Base-by-base conservation (phyloP, 2,797 vertebrate species). In the Dicrostonyx torquatus region DNA sequence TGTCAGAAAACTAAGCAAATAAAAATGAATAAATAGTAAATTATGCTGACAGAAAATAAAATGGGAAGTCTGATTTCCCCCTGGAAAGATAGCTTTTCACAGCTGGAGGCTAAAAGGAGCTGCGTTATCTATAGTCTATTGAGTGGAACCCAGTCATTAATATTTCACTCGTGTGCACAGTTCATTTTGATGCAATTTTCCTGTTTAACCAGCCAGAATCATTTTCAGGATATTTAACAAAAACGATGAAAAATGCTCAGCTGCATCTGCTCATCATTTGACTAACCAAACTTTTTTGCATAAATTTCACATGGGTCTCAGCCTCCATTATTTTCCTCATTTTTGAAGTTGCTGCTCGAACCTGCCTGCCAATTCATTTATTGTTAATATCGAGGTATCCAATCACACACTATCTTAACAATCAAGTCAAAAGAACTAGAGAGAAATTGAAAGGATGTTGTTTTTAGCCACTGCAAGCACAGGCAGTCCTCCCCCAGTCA, bases 241-340 rank as follows among this genome's bases (percentile, higher is more conserved):
- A 97, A 97, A 95, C 91, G 95, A 97, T 96, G 96, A 92, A 96
- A 96, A 95, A 97, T 90, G 91, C 89, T 94, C 87, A 96, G 89
- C 94, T 96, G 88, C 97, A 97, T 97, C 97, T 97, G 97, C 95
- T 95, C 97, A 95, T 97, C 94, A 96, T 96, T 97, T 97, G 93
- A 95, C 89, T 92, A 92, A 94, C 92, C 89, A 91, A 95, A 94
- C 97, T 72, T 97, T 97, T 97, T 94, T 97, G 96, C 97, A 97
- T 96, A 96, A 92, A 97, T 97, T 97, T 97, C 95, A 78, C 78
- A 92, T 72, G 85, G 64, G 82, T 45, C 83, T 90, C 96, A 94
- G 90, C 78, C 82, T 91, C 64, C n/a, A 90, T 96, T 96, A 94
- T 94, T 90, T 92, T 77, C 86, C 55, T 83, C 92, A 91, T 92